Evolutionary conservation across 2,888 invertebrate species (phyloP), one percentile per base, ranked within the genome.

Genomic region (Amiota communis): DNA sequence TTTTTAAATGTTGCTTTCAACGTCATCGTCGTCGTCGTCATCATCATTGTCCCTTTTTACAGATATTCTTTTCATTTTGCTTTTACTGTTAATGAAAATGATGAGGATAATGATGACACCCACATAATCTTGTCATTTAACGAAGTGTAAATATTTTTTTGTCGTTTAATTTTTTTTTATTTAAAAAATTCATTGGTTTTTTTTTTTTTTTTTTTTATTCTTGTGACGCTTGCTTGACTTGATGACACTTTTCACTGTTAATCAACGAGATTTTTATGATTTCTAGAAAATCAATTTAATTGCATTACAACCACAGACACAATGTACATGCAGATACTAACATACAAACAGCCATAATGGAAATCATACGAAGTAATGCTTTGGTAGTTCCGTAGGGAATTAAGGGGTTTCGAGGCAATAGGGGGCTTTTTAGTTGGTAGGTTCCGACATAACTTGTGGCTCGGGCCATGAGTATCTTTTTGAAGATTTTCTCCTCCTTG

Each of bases 91-190:
- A n/a, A 4, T 53, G 6, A 53, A 12, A 72, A 74, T 61, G 75
- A 71, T 17, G 48, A 46, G n/a, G 47, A 36, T 53, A 56, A 36
- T 20, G 47, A 48, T 17, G 64, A 70, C 59, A 47, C 8, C 36
- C 36, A 36, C 36, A 36, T 36, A 36, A 36, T 36, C 8, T 36
- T 36, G 36, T 65, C 63, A 63, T 63, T 63, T 63, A 63, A 63
- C 63, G 63, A 63, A 36, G 63, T 63, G 63, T 63, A 63, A 63
- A 63, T 63, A 63, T 63, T 63, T 63, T n/a, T 36, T 36, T 36
- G 36, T 36, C 36, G 6, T 36, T 36, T 36, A 4, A 36, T 6
- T 36, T 36, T 36, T n/a, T n/a, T n/a, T 23, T 23, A 23, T 23
- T 23, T 23, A 1, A 23, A 2, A 23, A 36, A 12, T 36, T 63